A percentile compares a stretch with the other conserved stretches of the same genome.
Evolutionary conservation across 2,888 invertebrate species (phyloP).

Genomic region (Autographa pulchrina): DNA sequence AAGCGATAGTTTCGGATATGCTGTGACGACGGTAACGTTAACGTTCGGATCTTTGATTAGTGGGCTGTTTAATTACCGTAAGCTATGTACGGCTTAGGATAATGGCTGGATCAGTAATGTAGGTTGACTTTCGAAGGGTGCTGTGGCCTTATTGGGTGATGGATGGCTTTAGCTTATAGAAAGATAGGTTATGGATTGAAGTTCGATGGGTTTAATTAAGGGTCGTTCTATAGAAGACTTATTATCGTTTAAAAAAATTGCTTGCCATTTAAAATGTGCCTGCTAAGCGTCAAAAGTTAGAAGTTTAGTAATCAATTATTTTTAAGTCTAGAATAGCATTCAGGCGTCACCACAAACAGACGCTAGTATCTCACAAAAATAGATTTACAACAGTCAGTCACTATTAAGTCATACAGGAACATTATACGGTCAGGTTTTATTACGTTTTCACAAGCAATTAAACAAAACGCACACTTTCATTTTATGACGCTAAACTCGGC

Average conservation of each 20-base stretch:
- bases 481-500: slow-evolving; percentile 52
- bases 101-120: slow-evolving; percentile 43
- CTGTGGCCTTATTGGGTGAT: slow-evolving; percentile 43
- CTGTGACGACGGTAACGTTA: background rate
- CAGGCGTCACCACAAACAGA: slow-evolving; percentile 26
- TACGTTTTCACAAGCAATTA: slow-evolving; percentile 66
- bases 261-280: no score
- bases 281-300: no score
- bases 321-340: slow-evolving; percentile 7
- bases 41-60: slow-evolving; percentile 49
- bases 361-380: slow-evolving; percentile 34
- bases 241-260: no score
- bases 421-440: slow-evolving; percentile 46
- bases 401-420: slow-evolving; percentile 48
- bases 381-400: slow-evolving; percentile 43
- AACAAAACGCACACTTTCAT: slow-evolving; percentile 65
- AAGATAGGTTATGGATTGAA: slow-evolving; percentile 28
- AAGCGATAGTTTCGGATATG: slow-evolving; percentile 29
- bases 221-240: background rate
- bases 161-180: slow-evolving; percentile 34
- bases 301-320: background rate
- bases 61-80: slow-evolving; percentile 37
- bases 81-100: slow-evolving; percentile 35
- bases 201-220: background rate
- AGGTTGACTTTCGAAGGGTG: slow-evolving; percentile 40